Evolutionary conservation across 2,113 vertebrate species (phyloP), one percentile per base, ranked within the genome.

Genomic region (Anas platyrhynchos): DNA sequence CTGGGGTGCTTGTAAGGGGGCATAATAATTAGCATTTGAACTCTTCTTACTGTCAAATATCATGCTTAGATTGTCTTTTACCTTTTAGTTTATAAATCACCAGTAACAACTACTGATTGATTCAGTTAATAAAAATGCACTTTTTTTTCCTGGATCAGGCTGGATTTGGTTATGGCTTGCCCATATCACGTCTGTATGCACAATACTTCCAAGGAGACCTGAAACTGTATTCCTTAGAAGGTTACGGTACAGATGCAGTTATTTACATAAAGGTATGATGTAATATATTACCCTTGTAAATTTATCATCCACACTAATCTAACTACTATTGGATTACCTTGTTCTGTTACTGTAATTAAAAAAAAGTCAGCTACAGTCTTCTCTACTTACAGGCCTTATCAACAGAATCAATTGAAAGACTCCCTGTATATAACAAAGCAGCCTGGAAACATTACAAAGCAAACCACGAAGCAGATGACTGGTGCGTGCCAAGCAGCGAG

Each of bases 121-220:
- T 94, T 56, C 36, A 71, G 8, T 81, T 95, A 95, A 90, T 67
- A 26, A 36, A 86, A 91, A 34, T 59, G 20, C 0, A 36, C 16
- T 58, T 88, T 84, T 91, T 46, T 48, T 50, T 69, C 48, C 44
- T 44, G 26, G 7, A 83, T 95, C 93, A 99, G 99, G 99, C 99
- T 97, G 99, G 99, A 83, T 99, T 99, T 97, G 99, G 99, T 59
- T 99, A 99, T 41, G 99, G 99, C 31, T 97, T 99, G 92, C 99
- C 99, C 84, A 99, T 99, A 95, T 99, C 99, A 25, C 98, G 99
- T 32, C 98, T 99, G 16, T 99, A 99, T 69, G 99, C 99, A 4
- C 98, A 99, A 26, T 99, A 99, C 97, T 99, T 99, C 80, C 99
- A 99, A 96, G 99, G 99, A 56, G 99, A 99, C 96, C 97, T 99